These are phyloP conservation scores for Isotomurus palustris DNA, from an alignment of 2,888 invertebrate genomes.

Conservation along the genomic window DNA sequence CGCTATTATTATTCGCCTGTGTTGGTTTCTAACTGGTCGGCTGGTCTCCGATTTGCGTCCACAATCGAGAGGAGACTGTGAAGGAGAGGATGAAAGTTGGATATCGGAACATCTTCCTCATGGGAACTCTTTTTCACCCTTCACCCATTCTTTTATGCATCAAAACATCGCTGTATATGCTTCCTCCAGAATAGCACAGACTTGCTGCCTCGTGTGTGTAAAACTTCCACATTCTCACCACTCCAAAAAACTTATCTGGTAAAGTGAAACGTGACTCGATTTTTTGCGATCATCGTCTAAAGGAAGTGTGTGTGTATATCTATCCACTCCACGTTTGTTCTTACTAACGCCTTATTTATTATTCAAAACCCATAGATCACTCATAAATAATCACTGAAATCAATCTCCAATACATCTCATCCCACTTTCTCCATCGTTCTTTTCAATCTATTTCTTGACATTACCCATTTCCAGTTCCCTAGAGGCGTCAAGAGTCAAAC, in stretches of 20 bases:
- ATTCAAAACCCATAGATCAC: constrained; percentile 9
- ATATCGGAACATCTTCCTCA: background rate
- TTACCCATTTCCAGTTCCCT: constrained; percentile 1
- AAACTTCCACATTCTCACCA: no score
- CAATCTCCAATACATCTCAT: constrained; percentile 31
- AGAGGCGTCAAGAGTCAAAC: no score
- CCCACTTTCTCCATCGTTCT: background rate
- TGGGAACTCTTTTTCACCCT: constrained; percentile 5
- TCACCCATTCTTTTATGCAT: background rate
- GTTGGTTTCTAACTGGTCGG: no score
- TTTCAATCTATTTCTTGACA: constrained; percentile 2
- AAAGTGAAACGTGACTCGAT: constrained; percentile 8
- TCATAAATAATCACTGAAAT: constrained; percentile 37
- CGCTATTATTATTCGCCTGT: background rate
- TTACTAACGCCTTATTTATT: background rate
- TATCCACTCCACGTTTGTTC: no score
- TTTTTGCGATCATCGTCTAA: background rate
- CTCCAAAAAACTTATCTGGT: constrained; percentile 12
- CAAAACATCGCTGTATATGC: background rate
- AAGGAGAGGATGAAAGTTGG: background rate
- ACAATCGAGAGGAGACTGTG: background rate
- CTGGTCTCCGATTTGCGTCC: no score
- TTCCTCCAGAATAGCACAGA: background rate
- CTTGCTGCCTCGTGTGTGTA: no score
- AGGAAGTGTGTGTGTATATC: no score